Conservation (phyloP, 2,797 vertebrate species). For the Graptemys geographica region DNA sequence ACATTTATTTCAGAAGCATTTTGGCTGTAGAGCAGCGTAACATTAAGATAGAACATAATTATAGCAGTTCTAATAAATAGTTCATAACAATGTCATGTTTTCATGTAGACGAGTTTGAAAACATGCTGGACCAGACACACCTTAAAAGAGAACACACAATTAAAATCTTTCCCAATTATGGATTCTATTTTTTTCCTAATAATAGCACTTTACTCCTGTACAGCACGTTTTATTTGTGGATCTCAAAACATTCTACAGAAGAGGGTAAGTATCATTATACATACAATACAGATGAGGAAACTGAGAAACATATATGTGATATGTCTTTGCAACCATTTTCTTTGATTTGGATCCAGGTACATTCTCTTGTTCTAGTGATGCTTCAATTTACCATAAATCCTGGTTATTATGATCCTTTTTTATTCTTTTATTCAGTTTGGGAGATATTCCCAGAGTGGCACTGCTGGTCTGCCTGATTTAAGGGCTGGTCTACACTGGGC, state of each 20-base stretch:
- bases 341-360: background rate
- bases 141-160: background rate
- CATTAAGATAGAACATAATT: background rate
- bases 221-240: background rate
- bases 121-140: background rate
- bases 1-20: too few species aligned
- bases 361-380: background rate
- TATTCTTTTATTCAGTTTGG: background rate
- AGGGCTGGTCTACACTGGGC: too few species aligned
- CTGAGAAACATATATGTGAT: background rate
- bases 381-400: fast-evolving
- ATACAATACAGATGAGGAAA: background rate
- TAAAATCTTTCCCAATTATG: background rate
- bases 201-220: background rate
- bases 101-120: background rate
- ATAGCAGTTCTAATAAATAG: background rate
- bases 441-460: background rate
- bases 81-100: background rate
- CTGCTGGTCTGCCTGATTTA: background rate
- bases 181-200: background rate
- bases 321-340: background rate
- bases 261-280: background rate
- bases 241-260: background rate
- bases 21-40: too few species aligned
- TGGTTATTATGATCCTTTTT: background rate